Evolutionary conservation across 2,113 vertebrate genomes (phyloP).

Genomic region (Petrocephalus zakoni): DNA sequence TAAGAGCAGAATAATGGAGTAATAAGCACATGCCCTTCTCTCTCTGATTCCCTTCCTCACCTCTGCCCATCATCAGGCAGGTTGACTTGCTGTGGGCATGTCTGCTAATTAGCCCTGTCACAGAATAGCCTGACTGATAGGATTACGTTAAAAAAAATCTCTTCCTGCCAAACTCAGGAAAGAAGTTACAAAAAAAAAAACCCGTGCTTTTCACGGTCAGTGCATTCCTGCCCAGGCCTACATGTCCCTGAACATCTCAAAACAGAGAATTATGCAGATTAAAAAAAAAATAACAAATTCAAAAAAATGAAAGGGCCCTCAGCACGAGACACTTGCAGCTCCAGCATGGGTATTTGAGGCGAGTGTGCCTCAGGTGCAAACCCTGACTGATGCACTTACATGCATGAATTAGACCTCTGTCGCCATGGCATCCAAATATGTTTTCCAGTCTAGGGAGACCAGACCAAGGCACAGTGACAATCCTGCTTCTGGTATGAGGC

Average conservation of each 20-base stretch:
- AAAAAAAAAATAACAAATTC: neutral
- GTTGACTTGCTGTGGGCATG: neutral
- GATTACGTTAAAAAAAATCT: neutral
- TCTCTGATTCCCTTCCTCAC: neutral
- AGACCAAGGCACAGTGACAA: neutral
- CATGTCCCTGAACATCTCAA: neutral
- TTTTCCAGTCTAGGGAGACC: neutral
- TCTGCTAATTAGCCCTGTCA: neutral
- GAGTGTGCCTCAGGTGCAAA: conserved; percentile 6
- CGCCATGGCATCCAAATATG: neutral
- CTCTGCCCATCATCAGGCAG: neutral
- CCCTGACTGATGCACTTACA: neutral
- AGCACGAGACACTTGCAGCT: neutral
- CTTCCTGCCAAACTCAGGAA: neutral
- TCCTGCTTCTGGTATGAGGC: neutral
- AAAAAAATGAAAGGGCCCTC: neutral
- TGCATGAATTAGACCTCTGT: neutral
- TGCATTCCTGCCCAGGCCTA: neutral
- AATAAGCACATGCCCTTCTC: neutral
- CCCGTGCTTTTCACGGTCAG: neutral
- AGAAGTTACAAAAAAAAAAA: neutral
- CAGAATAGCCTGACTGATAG: neutral
- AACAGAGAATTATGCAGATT: neutral
- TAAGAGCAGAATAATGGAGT: neutral
- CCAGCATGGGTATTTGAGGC: neutral